Percentiles rank a stretch among this genome's conserved stretches.
These are phyloP conservation scores for Coryphaenoides rupestris DNA, from an alignment of 2,113 vertebrate genomes.

Conservation along the genomic window DNA sequence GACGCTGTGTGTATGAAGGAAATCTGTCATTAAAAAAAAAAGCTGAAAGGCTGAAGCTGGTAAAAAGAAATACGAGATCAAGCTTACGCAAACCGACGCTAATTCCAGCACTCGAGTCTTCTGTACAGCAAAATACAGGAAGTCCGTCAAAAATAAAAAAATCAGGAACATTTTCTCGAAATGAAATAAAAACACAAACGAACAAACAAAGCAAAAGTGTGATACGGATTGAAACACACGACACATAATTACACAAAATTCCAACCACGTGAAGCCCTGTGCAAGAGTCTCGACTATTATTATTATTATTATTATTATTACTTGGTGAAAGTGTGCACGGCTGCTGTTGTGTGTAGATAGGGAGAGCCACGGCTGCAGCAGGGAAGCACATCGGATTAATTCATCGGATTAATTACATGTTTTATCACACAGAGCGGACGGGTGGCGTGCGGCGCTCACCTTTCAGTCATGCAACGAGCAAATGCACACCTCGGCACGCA, in stretches of 20 bases:
- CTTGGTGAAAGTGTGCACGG: slow-evolving; percentile 8
- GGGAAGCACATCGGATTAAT: slow-evolving; percentile 8
- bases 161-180: slow-evolving; percentile 12
- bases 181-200: not conserved
- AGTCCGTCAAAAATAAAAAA: slow-evolving; percentile 12
- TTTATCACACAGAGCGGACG: slow-evolving; percentile 13
- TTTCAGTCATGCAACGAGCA: slow-evolving; percentile 47
- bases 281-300: slow-evolving; percentile 15
- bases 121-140: slow-evolving; percentile 35
- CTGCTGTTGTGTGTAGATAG: slow-evolving; percentile 4
- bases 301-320: no score
- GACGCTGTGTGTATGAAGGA: slow-evolving; percentile 62
- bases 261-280: slow-evolving; percentile 30
- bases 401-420: slow-evolving; percentile 39
- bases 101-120: slow-evolving; percentile 34
- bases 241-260: slow-evolving; percentile 26
- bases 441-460: slow-evolving; percentile 24
- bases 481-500: slow-evolving; percentile 33
- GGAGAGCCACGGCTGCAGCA: slow-evolving; percentile 16
- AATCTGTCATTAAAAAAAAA: slow-evolving; percentile 31
- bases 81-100: slow-evolving; percentile 40
- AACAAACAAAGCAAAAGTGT: slow-evolving; percentile 1
- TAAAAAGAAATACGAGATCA: slow-evolving; percentile 55
- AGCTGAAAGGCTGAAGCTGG: slow-evolving; percentile 28
- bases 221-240: slow-evolving; percentile 7